Base-by-base conservation (phyloP, 2,888 invertebrate genomes). In the Bugulina stolonifera region DNA sequence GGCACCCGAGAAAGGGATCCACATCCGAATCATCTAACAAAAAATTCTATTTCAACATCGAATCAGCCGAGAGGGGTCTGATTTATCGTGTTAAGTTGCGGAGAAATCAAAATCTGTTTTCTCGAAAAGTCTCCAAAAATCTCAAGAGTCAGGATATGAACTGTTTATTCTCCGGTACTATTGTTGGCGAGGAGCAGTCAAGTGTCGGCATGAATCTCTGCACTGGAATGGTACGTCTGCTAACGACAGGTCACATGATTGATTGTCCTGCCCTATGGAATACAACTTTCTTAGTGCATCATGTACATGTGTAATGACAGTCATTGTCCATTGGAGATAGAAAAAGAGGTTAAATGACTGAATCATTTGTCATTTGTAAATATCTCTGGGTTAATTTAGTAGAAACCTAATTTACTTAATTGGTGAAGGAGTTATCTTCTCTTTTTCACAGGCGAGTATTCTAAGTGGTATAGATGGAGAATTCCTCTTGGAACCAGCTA, bases 181-280 rank as follows among this genome's bases (percentile, higher is more conserved):
- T 64, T 14, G 64, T 64, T 29, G 64, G 64, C 18, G 64, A 64
- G 10, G 64, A 64, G 3, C 22, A 70, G 25, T 70, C 70, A 5
- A 35, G 23, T 23, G 70, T 70, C 3, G 70, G 52, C 70, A 70
- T 70, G 43, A 70, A 70, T n/a, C 23, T 70, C 5, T 70, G 70
- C 70, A 70, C 70, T 5, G 70, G 70, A 43, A 32, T 70, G 70
- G 70, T 70, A 25, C 2, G 70, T 64, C 55, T n/a, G n/a, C n/a
- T n/a, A n/a, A n/a, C n/a, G n/a, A n/a, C n/a, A n/a, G n/a, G n/a
- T n/a, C n/a, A n/a, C n/a, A n/a, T n/a, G n/a, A n/a, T n/a, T n/a
- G n/a, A n/a, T n/a, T n/a, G n/a, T n/a, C n/a, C n/a, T n/a, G n/a
- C n/a, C n/a, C n/a, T n/a, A n/a, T n/a, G n/a, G n/a, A n/a, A n/a